phyloP scores from a whole-genome alignment of 2,888 invertebrate species.

The Spatulosminthurus flaviceps region DNA sequence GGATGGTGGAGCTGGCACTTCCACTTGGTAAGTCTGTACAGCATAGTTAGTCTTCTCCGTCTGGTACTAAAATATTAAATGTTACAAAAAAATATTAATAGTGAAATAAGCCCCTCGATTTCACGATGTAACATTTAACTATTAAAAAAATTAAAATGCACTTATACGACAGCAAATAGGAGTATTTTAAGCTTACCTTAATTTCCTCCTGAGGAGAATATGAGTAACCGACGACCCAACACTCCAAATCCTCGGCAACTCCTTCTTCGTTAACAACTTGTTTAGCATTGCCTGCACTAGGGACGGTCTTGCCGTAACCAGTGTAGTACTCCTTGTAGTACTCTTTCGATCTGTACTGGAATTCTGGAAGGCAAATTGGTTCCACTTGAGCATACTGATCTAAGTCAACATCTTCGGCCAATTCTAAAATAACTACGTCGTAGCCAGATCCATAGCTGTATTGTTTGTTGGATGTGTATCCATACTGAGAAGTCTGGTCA shows the following conservation, averaged over 20 bases:
- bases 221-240: slow-evolving; percentile 60
- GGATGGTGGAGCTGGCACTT: slow-evolving; percentile 35
- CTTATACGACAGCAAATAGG: no score
- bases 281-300: slow-evolving; percentile 29
- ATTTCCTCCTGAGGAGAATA: slow-evolving; percentile 60
- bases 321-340: slow-evolving; percentile 60
- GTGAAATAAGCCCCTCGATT: no score
- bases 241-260: slow-evolving; percentile 59
- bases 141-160: no score
- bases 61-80: slow-evolving; percentile 39
- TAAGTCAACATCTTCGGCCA: slow-evolving; percentile 60
- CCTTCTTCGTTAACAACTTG: slow-evolving; percentile 53
- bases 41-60: slow-evolving; percentile 37
- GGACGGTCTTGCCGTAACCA: slow-evolving; percentile 52
- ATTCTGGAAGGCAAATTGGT: slow-evolving; percentile 60
- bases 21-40: slow-evolving; percentile 33
- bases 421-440: slow-evolving; percentile 61
- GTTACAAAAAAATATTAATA: no score
- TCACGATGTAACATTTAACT: no score
- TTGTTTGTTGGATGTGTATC: slow-evolving; percentile 15
- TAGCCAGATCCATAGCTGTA: slow-evolving; percentile 50
- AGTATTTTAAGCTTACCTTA: no score
- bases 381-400: slow-evolving; percentile 61
- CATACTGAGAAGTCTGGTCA: slow-evolving; percentile 21
- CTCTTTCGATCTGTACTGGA: slow-evolving; percentile 59